Conservation (phyloP, 2,113 vertebrate species). For the Corythornis vintsioides region DNA sequence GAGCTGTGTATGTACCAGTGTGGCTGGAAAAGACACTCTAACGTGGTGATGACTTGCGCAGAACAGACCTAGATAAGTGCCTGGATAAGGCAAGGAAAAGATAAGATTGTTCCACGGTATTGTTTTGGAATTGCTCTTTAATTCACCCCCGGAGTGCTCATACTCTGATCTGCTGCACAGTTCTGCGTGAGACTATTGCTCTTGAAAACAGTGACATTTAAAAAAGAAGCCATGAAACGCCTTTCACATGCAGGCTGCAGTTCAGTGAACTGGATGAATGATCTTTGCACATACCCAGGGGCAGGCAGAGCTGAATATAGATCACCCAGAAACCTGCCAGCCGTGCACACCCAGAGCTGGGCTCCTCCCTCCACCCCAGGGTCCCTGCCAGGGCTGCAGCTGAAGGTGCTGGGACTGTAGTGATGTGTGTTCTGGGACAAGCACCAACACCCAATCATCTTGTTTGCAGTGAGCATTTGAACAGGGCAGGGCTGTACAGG, state of each 20-base stretch:
- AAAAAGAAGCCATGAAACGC: neutral
- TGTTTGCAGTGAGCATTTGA: neutral
- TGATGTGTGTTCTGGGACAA: neutral
- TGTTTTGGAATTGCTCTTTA: conserved; percentile 45
- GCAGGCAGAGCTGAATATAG: conserved; percentile 37
- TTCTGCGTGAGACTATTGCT: neutral
- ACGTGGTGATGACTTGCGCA: neutral
- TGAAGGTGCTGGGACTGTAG: neutral
- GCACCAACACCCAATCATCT: neutral
- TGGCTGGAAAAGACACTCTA: neutral
- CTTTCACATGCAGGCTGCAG: conserved; percentile 24
- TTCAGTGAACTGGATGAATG: conserved; percentile 59
- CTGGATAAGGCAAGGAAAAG: neutral
- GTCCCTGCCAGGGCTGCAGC: neutral
- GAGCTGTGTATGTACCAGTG: neutral
- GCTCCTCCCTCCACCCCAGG: neutral
- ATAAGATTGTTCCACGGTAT: conserved; percentile 23
- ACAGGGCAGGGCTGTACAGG: neutral
- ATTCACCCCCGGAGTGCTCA: conserved; percentile 30
- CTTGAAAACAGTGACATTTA: conserved; percentile 47
- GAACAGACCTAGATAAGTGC: conserved; percentile 8
- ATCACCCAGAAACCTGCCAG: conserved; percentile 44
- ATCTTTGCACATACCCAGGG: conserved; percentile 39
- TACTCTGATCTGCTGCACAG: neutral
- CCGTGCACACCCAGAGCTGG: rapidly evolving